Evolutionary conservation across 1,140 invertebrate species (phyloP).

Genomic region (Lepidurus couesii): DNA sequence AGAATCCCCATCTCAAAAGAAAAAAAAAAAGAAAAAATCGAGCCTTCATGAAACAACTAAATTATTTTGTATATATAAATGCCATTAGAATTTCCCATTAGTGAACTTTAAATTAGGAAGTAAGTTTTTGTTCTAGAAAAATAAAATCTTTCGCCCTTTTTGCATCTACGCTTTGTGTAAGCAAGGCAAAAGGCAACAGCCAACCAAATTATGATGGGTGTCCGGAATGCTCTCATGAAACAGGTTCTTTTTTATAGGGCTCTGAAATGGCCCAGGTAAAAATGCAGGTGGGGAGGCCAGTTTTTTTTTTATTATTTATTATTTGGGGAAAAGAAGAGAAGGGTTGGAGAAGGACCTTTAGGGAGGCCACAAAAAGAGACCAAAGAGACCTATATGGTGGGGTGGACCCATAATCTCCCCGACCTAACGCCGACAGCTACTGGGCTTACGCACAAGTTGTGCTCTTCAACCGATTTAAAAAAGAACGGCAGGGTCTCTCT

Average conservation of each 20-base stretch:
- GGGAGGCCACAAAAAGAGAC: not conserved
- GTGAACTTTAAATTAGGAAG: not conserved
- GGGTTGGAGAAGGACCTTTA: constrained; percentile 11
- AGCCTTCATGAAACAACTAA: not conserved
- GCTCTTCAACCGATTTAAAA: constrained; percentile 18
- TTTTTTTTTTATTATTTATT: constrained; percentile 10
- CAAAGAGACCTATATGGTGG: not conserved
- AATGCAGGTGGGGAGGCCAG: constrained; percentile 5
- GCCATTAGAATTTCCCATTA: no score
- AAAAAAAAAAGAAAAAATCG: not conserved
- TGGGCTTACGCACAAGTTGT: constrained; percentile 17
- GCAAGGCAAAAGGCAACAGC: constrained; percentile 13
- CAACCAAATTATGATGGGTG: constrained; percentile 22
- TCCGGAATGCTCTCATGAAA: constrained; percentile 19
- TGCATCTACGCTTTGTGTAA: constrained; percentile 3
- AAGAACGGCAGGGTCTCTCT: constrained; percentile 10
- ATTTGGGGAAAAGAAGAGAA: constrained; percentile 3
- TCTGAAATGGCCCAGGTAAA: constrained; percentile 19
- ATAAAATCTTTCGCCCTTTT: not conserved
- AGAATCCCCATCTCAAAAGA: not conserved
- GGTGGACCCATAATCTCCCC: constrained; percentile 7
- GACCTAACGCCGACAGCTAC: constrained; percentile 17
- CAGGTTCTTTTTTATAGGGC: constrained; percentile 19
- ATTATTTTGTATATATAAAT: no score
- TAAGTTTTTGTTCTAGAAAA: not conserved